Percentiles rank a stretch among this genome's conserved stretches.
phyloP scores from a whole-genome alignment of 1,140 invertebrate genomes.

The Monochamus saltuarius region DNA sequence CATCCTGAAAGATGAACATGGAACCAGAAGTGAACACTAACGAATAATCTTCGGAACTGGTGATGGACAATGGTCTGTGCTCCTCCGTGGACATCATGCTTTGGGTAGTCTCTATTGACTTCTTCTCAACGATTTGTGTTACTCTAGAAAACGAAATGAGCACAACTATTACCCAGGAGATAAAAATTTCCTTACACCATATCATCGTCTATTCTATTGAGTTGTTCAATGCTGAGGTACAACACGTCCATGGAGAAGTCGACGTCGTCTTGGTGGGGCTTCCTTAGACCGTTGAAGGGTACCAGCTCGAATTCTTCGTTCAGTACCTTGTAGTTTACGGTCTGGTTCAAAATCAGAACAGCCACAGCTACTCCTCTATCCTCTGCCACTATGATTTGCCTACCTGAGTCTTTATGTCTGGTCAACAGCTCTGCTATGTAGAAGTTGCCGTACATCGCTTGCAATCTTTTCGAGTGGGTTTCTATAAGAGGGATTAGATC shows the following conservation, averaged over 20 bases:
- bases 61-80: slow-evolving; percentile 1
- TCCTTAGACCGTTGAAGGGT: slow-evolving; percentile 63
- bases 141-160: slow-evolving; percentile 5
- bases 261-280: slow-evolving; percentile 40
- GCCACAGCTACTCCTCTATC: slow-evolving; percentile 58
- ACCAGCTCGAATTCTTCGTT: slow-evolving; percentile 69
- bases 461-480: slow-evolving; percentile 55
- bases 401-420: slow-evolving; percentile 38
- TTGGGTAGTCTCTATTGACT: too few relatives aligned
- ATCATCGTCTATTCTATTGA: slow-evolving; percentile 7
- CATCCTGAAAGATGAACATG: slow-evolving; percentile 19
- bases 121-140: slow-evolving; percentile 7
- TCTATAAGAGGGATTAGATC: slow-evolving; percentile 68
- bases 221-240: slow-evolving; percentile 5
- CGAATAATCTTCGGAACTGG: slow-evolving; percentile 11
- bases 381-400: slow-evolving; percentile 53
- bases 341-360: slow-evolving; percentile 63
- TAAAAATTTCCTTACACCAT: not conserved
- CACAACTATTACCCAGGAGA: not conserved
- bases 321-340: slow-evolving; percentile 53
- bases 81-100: too few relatives aligned
- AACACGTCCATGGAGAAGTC: slow-evolving; percentile 19
- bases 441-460: slow-evolving; percentile 66
- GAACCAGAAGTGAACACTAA: slow-evolving; percentile 12
- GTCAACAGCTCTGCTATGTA: slow-evolving; percentile 71